Conservation (phyloP, 2,888 invertebrate species). For the Hylaea fasciaria region DNA sequence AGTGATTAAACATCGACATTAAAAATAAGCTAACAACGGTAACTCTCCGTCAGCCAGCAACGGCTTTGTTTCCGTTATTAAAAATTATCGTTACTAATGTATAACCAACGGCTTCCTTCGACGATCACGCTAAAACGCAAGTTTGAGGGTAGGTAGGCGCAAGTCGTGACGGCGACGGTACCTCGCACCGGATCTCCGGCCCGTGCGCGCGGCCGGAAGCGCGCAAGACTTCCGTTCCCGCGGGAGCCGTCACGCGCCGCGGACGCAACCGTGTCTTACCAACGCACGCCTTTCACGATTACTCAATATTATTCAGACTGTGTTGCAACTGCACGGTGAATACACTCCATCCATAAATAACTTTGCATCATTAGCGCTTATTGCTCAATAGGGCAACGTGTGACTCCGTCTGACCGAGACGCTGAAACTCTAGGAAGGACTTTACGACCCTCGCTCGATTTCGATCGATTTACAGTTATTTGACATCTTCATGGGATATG, state of each 20-base stretch:
- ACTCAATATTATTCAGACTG: slow-evolving; percentile 41
- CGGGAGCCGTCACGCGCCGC: slow-evolving; percentile 75
- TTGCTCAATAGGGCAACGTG: slow-evolving; percentile 35
- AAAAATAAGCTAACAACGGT: background rate
- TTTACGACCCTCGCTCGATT: background rate
- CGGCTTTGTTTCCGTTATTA: slow-evolving; percentile 11
- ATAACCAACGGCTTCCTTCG: slow-evolving; percentile 26
- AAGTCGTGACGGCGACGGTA: slow-evolving; percentile 60
- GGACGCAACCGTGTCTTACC: slow-evolving; percentile 62
- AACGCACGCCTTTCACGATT: slow-evolving; percentile 63
- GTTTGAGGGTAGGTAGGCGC: slow-evolving; percentile 38
- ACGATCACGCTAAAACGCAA: slow-evolving; percentile 28
- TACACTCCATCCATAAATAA: slow-evolving; percentile 37
- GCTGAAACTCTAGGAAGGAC: slow-evolving; percentile 19
- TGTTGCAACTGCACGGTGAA: slow-evolving; percentile 38
- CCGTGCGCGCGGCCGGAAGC: slow-evolving; percentile 69
- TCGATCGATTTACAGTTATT: too few species aligned
- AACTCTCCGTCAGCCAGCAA: background rate
- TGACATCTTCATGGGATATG: too few species aligned
- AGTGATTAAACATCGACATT: too few species aligned
- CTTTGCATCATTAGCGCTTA: slow-evolving; percentile 33
- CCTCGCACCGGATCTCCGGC: slow-evolving; percentile 77
- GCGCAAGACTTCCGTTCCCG: slow-evolving; percentile 83
- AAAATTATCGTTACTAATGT: slow-evolving; percentile 19
- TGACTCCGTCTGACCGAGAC: slow-evolving; percentile 24